Evolutionary conservation across 2,888 invertebrate genomes (phyloP), one percentile per base, ranked within the genome.

Genomic region (Tenthredo livida): DNA sequence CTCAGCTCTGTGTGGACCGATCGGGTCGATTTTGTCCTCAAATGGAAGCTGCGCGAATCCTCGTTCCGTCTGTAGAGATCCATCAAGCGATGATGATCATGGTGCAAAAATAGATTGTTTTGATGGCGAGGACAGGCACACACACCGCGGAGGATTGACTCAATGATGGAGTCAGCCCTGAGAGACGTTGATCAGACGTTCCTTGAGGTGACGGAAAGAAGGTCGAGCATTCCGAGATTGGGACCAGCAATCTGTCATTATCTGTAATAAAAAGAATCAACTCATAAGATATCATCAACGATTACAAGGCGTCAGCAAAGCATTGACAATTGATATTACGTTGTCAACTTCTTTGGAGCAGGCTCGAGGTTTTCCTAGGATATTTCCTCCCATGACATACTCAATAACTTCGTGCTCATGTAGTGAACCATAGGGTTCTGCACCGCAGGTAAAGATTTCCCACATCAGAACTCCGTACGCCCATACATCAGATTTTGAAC

Each of bases 401-500:
- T 98, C 98, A 1, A 98, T 98, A 1, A 99, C 98, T 94, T 98
- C 98, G 97, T 97, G 93, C 99, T 99, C 94, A 33, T 97, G 98
- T 94, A 98, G 96, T 85, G 97, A 96, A 9, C 98, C 98, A 93
- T 99, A 99, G 40, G 99, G 99, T 96, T 98, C 98, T 94, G 98
- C 98, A 47, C 98, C 98, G 93, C 98, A 98, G 72, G 98, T 98
- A 93, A 98, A 99, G 87, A 98, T 97, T 94, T 99, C 98, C 98
- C 98, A 99, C 98, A 99, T 98, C 86, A 99, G 94, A 3, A 99
- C 98, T 90, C 98, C 98, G 93, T 98, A 99, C 47, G 98, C 98
- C 99, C 99, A 99, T 47, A 99, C 97, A 93, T 99, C 99, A 54
- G 98, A 98, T 94, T 99, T 99, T 84, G 98, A 98, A 86, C 98